phyloP scores from a whole-genome alignment of 1,140 invertebrate species.

The Diploscapter pachys region DNA sequence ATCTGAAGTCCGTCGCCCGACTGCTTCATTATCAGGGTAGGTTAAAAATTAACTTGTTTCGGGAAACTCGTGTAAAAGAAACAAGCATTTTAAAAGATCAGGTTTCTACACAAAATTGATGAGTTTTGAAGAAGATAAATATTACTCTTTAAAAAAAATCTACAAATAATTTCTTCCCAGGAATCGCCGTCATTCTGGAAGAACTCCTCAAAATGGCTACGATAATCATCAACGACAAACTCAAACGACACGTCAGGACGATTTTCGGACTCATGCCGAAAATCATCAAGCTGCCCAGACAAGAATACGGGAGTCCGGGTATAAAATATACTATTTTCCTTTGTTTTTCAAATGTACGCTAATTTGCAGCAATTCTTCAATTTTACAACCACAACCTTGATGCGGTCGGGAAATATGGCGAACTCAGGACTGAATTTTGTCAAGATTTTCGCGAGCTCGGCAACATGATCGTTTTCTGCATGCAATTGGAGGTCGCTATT shows the following conservation, averaged over 20 bases:
- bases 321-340: slow-evolving; percentile 29
- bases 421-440: slow-evolving; percentile 24
- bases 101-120: no score
- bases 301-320: slow-evolving; percentile 93
- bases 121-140: no score
- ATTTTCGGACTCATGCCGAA: slow-evolving; percentile 94
- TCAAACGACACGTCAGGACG: slow-evolving; percentile 66
- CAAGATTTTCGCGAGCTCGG: slow-evolving; percentile 65
- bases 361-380: slow-evolving; percentile 73
- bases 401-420: slow-evolving; percentile 85
- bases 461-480: slow-evolving; percentile 91
- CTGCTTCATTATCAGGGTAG: slow-evolving; percentile 82
- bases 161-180: slow-evolving; percentile 55
- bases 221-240: slow-evolving; percentile 48
- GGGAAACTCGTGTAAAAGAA: no score
- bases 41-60: not conserved
- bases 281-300: slow-evolving; percentile 85
- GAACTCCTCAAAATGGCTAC: slow-evolving; percentile 91
- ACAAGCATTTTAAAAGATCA: no score
- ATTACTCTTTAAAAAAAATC: no score
- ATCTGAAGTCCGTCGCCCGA: slow-evolving; percentile 74
- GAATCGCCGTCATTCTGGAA: slow-evolving; percentile 95
- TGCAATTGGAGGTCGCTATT: slow-evolving; percentile 87
- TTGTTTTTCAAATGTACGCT: slow-evolving; percentile 12
- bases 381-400: slow-evolving; percentile 94